Evolutionary conservation across 2,888 invertebrate species (phyloP).

Genomic region (Mesochorus sp.): DNA sequence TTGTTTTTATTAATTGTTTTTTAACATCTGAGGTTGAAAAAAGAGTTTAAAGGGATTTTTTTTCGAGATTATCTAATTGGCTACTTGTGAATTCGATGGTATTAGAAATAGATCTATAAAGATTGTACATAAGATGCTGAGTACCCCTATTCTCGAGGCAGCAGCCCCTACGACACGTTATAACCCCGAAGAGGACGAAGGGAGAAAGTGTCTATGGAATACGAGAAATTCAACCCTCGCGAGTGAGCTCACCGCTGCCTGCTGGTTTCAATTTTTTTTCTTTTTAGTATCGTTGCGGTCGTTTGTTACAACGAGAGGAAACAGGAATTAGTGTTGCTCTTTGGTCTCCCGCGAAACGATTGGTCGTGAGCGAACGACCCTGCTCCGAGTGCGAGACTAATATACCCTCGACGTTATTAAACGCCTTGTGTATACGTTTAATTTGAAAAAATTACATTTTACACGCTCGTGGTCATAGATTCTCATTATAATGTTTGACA

Average conservation of each 20-base stretch:
- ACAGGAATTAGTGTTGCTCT: constrained; percentile 37
- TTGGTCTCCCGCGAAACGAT: constrained; percentile 15
- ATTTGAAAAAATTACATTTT: not conserved
- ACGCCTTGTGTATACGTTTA: not conserved
- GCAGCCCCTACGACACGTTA: not conserved
- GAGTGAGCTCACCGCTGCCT: not conserved
- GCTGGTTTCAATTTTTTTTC: constrained; percentile 3
- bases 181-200: not conserved
- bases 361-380: not conserved
- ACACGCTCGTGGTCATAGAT: not conserved
- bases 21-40: too few species aligned
- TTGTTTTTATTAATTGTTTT: too few species aligned
- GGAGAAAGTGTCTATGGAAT: not conserved
- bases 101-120: too few species aligned
- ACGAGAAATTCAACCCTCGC: constrained; percentile 18
- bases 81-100: constrained; percentile 61
- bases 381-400: constrained; percentile 14
- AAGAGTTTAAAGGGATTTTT: not conserved
- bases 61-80: constrained; percentile 4
- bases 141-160: constrained; percentile 41
- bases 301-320: constrained; percentile 32
- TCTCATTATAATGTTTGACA: not conserved
- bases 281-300: not conserved
- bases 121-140: constrained; percentile 26
- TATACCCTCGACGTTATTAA: constrained; percentile 2